Percentiles rank a stretch among this genome's conserved stretches.
phyloP scores from a whole-genome alignment of 2,113 vertebrate species.

The Datnioides undecimradiatus region DNA sequence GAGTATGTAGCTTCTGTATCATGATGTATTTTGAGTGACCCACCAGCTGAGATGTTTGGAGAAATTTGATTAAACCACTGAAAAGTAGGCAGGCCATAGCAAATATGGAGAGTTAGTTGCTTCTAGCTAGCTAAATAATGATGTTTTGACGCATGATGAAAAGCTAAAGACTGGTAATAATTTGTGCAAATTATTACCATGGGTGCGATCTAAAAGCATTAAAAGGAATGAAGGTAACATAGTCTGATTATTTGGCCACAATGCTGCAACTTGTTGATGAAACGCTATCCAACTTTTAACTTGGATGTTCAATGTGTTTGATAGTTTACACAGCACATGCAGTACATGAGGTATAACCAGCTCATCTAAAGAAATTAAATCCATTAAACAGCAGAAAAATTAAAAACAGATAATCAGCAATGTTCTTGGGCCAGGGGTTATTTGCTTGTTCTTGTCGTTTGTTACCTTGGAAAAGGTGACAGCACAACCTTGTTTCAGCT shows the following conservation, averaged over 20 bases:
- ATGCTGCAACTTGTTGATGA: neutral
- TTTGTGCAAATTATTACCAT: too few species aligned
- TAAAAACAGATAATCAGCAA: neutral
- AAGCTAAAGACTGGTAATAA: too few species aligned
- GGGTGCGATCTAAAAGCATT: too few species aligned
- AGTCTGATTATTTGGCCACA: neutral
- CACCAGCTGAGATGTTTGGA: too few species aligned
- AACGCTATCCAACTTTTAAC: neutral
- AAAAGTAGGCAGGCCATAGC: too few species aligned
- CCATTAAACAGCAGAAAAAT: neutral
- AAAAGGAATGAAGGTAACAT: neutral
- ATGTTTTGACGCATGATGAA: too few species aligned
- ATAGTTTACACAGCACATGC: neutral
- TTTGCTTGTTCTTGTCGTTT: neutral
- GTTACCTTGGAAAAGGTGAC: slow-evolving; percentile 1
- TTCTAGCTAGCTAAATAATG: too few species aligned
- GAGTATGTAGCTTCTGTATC: too few species aligned
- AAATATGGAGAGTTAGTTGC: too few species aligned
- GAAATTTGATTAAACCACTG: too few species aligned
- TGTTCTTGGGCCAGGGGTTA: neutral
- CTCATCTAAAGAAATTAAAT: neutral
- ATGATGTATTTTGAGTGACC: too few species aligned
- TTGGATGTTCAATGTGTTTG: neutral
- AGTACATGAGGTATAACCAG: neutral
- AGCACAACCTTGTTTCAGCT: neutral